Evolutionary conservation across 2,888 invertebrate species (phyloP), one percentile per base, ranked within the genome.

Genomic region (Cyclophora punctaria): DNA sequence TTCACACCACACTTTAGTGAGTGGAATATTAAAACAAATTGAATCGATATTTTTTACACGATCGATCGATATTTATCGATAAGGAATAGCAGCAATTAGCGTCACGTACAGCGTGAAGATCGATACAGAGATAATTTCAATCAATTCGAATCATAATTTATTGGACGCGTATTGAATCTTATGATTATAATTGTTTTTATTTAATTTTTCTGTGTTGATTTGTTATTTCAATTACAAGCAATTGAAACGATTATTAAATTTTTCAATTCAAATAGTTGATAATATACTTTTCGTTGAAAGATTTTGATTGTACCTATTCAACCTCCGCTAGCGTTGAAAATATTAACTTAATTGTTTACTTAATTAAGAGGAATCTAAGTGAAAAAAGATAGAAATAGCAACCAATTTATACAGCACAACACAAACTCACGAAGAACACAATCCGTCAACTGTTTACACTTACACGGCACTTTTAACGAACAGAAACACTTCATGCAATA

Each of bases 1-100:
- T 37, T 37, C 37, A 5, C 37, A 37, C 37, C 37, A 5, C 37
- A 4, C 37, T 37, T 37, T 49, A 56, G 51, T 49, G 51, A 51
- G 34, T 44, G 45, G 45, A 37, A 35, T 37, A 41, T 44, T 40
- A 50, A 55, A 48, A 35, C 49, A 55, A 68, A 68, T 20, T 57
- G 58, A 56, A 71, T 66, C 69, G 73, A 76, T 73, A 69, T 37
- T 37, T 37, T 37, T 37, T 37, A 37, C 48, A 53, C 44, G 34
- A 44, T 34, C 7, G 42, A 7, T 20, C 20, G 20, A 20, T 20
- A 44, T 34, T 57, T 62, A 69, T 75, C 70, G 75, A 78, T 78
- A 75, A 75, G 63, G 65, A 64, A 63, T 73, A 66, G 68, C 65
- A 67, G 75, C 80, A 82, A 85, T 84, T 84, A 85, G 71, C 75